phyloP scores from a whole-genome alignment of 2,888 invertebrate species.

The Synergus japonicus region DNA sequence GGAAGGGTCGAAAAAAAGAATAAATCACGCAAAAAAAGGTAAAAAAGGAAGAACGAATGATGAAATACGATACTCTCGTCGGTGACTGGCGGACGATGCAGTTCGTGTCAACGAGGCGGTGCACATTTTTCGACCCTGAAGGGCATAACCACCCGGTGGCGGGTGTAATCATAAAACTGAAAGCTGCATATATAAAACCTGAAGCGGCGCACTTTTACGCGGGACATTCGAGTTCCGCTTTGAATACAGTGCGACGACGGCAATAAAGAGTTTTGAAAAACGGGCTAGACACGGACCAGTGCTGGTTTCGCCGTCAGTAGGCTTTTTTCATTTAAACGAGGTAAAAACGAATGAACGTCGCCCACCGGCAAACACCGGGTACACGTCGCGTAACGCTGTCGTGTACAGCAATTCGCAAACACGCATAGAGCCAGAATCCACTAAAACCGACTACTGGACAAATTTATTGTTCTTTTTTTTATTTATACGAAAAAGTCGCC shows the following conservation, averaged over 20 bases:
- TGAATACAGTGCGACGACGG: constrained; percentile 70
- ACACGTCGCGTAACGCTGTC: constrained; percentile 60
- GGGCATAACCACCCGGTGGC: constrained; percentile 54
- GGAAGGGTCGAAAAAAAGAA: constrained; percentile 21
- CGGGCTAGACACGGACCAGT: constrained; percentile 60
- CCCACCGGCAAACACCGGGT: constrained; percentile 60
- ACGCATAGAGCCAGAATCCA: constrained; percentile 43
- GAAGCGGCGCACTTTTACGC: constrained; percentile 58
- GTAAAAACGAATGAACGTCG: constrained; percentile 67
- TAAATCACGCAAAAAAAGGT: constrained; percentile 19
- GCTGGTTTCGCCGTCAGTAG: constrained; percentile 54
- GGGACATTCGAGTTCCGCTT: constrained; percentile 63
- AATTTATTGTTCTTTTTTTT: constrained; percentile 17
- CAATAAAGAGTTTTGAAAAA: constrained; percentile 76
- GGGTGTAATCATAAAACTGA: constrained; percentile 57
- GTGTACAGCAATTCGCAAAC: constrained; percentile 60
- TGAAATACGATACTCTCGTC: constrained; percentile 2
- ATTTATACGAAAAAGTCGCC: not conserved
- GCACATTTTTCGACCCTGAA: constrained; percentile 52
- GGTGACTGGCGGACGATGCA: constrained; percentile 12
- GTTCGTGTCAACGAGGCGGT: constrained; percentile 16
- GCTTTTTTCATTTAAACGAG: constrained; percentile 66
- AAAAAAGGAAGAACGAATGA: not conserved
- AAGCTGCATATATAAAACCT: constrained; percentile 58
- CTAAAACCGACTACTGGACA: constrained; percentile 28